phyloP scores from a whole-genome alignment of 2,797 vertebrate species.

The Kryptolebias ocellatus region DNA sequence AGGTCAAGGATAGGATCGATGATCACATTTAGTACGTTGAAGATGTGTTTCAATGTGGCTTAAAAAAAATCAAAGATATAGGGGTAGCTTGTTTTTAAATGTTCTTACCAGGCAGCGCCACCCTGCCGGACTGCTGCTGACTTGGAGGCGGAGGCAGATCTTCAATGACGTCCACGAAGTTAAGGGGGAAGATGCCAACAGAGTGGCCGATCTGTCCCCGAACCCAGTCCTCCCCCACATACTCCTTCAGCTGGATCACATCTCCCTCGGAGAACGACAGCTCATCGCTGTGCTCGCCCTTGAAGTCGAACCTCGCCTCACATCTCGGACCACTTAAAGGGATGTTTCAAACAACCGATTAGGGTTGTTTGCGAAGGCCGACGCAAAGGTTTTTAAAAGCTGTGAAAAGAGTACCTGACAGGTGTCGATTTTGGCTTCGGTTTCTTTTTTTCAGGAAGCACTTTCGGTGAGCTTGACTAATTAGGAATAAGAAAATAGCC shows the following conservation, averaged over 20 bases:
- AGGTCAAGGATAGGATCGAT: background rate
- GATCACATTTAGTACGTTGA: background rate
- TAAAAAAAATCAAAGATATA: background rate
- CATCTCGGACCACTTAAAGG: conserved; percentile 87
- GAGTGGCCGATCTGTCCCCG: conserved; percentile 82
- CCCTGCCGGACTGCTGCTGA: conserved; percentile 54
- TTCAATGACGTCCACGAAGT: conserved; percentile 91
- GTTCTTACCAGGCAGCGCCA: conserved; percentile 74
- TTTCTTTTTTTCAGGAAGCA: conserved; percentile 56
- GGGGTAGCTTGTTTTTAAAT: background rate
- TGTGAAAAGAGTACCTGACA: conserved; percentile 66
- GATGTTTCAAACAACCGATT: conserved; percentile 6
- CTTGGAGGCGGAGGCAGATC: conserved; percentile 77
- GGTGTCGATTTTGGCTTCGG: conserved; percentile 33
- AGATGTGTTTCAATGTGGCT: too few relatives aligned
- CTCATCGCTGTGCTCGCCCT: conserved; percentile 89
- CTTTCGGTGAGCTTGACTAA: conserved; percentile 64
- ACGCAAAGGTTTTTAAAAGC: background rate
- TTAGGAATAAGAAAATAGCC: background rate
- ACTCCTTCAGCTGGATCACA: conserved; percentile 88
- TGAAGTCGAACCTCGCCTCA: conserved; percentile 91
- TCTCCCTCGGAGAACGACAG: conserved; percentile 93
- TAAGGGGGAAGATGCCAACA: conserved; percentile 90
- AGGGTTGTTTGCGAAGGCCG: background rate
- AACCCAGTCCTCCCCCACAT: conserved; percentile 92